Percentiles rank a stretch among this genome's conserved stretches.
These are phyloP conservation scores for Atherinosoma microstoma DNA, from an alignment of 2,797 vertebrate genomes.

Conservation along the genomic window DNA sequence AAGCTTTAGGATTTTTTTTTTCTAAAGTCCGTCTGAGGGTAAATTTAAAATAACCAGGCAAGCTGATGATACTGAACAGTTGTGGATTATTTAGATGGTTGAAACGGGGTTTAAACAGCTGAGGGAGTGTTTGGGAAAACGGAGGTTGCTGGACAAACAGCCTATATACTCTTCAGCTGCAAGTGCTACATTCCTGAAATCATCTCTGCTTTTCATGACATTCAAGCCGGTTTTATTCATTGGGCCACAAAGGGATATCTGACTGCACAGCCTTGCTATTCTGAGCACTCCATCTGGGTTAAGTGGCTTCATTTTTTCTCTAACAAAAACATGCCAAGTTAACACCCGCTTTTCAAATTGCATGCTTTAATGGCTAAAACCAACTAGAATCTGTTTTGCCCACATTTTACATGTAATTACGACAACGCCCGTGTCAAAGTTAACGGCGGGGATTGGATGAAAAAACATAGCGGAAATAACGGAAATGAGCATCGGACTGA, in stretches of 20 bases:
- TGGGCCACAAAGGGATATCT: conserved; percentile 58
- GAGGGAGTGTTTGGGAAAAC: conserved; percentile 53
- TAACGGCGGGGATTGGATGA: conserved; percentile 67
- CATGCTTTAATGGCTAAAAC: conserved; percentile 17
- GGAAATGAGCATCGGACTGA: conserved; percentile 67
- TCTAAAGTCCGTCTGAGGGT: conserved; percentile 36
- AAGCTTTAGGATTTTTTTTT: conserved; percentile 21
- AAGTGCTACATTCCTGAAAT: conserved; percentile 75
- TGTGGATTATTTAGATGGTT: conserved; percentile 66
- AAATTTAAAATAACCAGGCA: conserved; percentile 61
- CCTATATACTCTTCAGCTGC: conserved; percentile 52
- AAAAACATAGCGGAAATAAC: conserved; percentile 81
- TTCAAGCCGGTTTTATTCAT: conserved; percentile 57
- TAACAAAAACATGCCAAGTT: conserved; percentile 20
- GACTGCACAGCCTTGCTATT: conserved; percentile 65
- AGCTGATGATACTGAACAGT: conserved; percentile 45
- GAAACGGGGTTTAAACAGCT: conserved; percentile 73
- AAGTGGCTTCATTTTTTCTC: conserved; percentile 32
- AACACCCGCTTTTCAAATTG: conserved; percentile 33
- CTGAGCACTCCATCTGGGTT: conserved; percentile 50
- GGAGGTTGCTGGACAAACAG: conserved; percentile 66
- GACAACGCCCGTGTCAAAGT: conserved; percentile 82
- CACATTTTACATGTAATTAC: conserved; percentile 32
- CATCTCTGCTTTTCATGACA: conserved; percentile 56
- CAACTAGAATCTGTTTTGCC: background rate